Base-by-base conservation (phyloP, 2,113 vertebrate species). In the Dicaeum eximium region DNA sequence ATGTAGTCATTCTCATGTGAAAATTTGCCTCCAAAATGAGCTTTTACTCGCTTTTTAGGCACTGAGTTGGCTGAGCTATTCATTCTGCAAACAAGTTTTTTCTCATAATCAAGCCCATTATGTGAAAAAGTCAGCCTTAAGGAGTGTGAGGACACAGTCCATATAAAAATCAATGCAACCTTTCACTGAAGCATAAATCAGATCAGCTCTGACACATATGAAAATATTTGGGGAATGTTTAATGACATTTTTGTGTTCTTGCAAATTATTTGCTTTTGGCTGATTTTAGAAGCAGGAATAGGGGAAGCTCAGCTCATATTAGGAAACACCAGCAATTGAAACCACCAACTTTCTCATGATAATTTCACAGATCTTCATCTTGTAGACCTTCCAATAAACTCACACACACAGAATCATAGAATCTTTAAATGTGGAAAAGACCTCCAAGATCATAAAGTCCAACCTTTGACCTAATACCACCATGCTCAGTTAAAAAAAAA, bases 221-320 rank as follows among this genome's bases (percentile, higher is more conserved):
- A 92, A 96, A 97, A 91, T 94, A 96, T 94, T 82, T 88, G 42
- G 62, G 51, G 72, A 86, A 93, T 93, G 89, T 54, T 90, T 90
- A 92, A 92, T 57, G 73, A 66, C 93, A 93, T 96, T 89, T 95
- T 84, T 94, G 61, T 58, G 45, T 83, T 88, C 86, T 89, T 94
- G 72, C 71, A 94, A 90, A 82, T 93, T 40, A 83, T 61, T 88
- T 91, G 85, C 67, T 67, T 86, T 93, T 0, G 0, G 54, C 40
- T 92, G 84, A 91, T 90, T 92, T 95, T 85, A 87, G 77, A 90
- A 91, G 54, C 21, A 81, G n/a, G 40, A 72, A 37, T 25, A 88
- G 37, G 21, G 72, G 65, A 81, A 80, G 47, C 14, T 90, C 60
- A 80, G 64, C 83, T 88, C 53, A 19, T 50, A 91, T 16, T n/a